Evolutionary conservation across 2,113 vertebrate genomes (phyloP), one percentile per base, ranked within the genome.

Genomic region (Clupea harengus): DNA sequence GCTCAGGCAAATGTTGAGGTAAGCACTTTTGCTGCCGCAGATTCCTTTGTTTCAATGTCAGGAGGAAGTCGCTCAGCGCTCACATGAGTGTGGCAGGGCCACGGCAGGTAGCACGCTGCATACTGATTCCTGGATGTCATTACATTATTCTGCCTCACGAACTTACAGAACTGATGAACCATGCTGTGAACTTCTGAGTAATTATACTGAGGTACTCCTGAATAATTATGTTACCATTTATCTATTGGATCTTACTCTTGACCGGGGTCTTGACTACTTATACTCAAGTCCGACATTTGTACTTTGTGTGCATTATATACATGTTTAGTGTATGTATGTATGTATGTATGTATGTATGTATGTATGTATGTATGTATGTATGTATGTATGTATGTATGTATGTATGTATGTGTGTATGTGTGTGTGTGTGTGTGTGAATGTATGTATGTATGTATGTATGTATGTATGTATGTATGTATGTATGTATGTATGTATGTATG

Each of bases 1-100:
- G 57, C 52, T 52, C 5, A 8, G 87, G 52, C 45, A 88, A 91
- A 90, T 72, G 83, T 90, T 80, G 82, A 85, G 54, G 84, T 84
- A 78, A 92, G 87, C 82, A 83, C 80, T 89, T 91, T 88, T 60
- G 47, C 75, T 89, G 86, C 75, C 86, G 86, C 88, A 88, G 87
- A 89, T 85, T 85, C 60, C 49, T 90, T 89, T 91, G 83, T 89
- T 67, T 92, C 20, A 39, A 81, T 89, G 89, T 87, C 88, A 84
- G 85, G 86, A 49, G 22, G 20, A 46, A 60, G 90, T 86, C 89
- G 90, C 25, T 81, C 11, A 39, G 32, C 28, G 10, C 39, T 78
- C 9, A 15, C 13, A 2, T 67, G 64, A 67, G 64, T 67, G 64
- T 67, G n/a, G 64, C 64, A 25, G 64, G 64, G 22, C 64, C 64